Conservation (phyloP, 2,797 vertebrate genomes). For the Gymnoscopelus braueri region DNA sequence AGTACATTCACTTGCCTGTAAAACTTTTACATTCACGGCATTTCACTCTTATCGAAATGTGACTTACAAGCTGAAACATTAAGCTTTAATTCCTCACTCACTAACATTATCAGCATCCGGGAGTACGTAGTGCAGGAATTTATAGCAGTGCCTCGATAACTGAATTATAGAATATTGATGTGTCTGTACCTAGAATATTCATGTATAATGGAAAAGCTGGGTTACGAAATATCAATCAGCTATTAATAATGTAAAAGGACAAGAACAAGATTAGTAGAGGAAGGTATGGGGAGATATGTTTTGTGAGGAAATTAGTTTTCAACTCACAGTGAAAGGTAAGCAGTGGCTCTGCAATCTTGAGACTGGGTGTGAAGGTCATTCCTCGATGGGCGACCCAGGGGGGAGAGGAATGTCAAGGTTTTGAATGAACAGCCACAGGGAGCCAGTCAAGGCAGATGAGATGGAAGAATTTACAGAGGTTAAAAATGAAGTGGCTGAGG, state of each 20-base stretch:
- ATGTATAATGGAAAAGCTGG: constrained; percentile 14
- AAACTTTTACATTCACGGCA: no score
- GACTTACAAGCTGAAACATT: no score
- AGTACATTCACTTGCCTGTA: no score
- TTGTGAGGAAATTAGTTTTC: constrained; percentile 27
- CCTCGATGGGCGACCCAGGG: constrained; percentile 36
- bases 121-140: no score
- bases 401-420: constrained; percentile 29
- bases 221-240: constrained; percentile 6
- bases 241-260: constrained; percentile 11
- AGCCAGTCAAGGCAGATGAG: constrained; percentile 32
- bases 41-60: no score
- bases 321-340: constrained; percentile 30
- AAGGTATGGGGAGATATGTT: constrained; percentile 26
- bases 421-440: constrained; percentile 42
- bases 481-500: constrained; percentile 50
- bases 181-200: constrained; percentile 27
- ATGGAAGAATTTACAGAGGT: constrained; percentile 49
- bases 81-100: no score
- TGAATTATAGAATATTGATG: constrained; percentile 12
- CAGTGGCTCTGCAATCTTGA: constrained; percentile 40
- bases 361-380: constrained; percentile 52
- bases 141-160: no score
- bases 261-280: neutral
- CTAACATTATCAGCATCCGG: no score